phyloP scores from a whole-genome alignment of 2,113 vertebrate species.

The Platanista minor region DNA sequence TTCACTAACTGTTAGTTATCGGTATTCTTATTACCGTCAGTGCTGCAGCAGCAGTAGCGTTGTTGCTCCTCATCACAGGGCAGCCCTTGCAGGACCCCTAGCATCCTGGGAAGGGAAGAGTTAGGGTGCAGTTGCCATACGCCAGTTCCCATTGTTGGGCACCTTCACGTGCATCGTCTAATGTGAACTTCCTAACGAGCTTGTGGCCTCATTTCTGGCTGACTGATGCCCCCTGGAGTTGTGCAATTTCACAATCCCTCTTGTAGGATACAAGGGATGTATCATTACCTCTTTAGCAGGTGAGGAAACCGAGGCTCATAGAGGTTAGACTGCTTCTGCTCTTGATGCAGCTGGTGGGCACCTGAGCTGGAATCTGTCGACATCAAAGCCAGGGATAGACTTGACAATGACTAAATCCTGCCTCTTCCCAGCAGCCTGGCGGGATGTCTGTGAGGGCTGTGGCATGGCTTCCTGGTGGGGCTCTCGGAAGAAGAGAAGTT shows the following conservation, averaged over 20 bases:
- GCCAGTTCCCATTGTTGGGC: background rate
- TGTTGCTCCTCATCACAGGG: background rate
- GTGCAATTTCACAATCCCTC: background rate
- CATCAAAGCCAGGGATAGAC: background rate
- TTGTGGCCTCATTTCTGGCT: background rate
- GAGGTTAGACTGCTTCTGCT: background rate
- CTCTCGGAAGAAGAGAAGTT: background rate
- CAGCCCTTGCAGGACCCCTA: background rate
- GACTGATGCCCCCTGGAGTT: background rate
- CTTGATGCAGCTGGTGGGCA: background rate
- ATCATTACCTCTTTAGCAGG: background rate
- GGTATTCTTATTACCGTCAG: background rate
- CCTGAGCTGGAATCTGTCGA: background rate
- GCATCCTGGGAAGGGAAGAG: background rate
- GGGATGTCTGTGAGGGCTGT: background rate
- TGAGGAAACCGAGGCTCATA: background rate
- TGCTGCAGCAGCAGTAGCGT: background rate
- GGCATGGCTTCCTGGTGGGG: background rate
- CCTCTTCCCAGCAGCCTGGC: background rate
- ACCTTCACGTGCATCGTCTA: background rate
- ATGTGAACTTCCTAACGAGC: background rate
- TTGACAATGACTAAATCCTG: background rate
- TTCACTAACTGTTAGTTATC: background rate
- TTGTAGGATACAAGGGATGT: background rate
- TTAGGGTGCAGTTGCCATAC: background rate